Evolutionary conservation across 2,888 invertebrate species (phyloP).

Genomic region (Pegoplata infirma): DNA sequence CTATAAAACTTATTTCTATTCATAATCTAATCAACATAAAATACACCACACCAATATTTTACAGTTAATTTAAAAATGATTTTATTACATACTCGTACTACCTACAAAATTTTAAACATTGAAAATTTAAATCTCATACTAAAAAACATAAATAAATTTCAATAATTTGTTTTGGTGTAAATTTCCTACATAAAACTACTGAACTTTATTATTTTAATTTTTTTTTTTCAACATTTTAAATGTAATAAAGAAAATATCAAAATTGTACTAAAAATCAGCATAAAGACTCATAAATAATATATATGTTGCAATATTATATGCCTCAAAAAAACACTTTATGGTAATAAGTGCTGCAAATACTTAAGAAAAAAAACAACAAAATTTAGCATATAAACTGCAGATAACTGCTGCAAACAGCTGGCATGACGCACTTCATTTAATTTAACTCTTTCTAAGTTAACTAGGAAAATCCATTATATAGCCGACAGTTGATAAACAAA

Average conservation of each 20-base stretch:
- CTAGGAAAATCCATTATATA: constrained; percentile 42
- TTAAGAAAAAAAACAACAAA: no score
- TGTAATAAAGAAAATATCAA: not conserved
- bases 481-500: constrained; percentile 41
- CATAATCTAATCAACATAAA: constrained; percentile 1
- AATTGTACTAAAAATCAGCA: constrained; percentile 28
- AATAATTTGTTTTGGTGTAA: constrained; percentile 34
- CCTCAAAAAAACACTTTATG: not conserved
- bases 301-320: not conserved
- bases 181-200: constrained; percentile 42
- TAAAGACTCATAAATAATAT: constrained; percentile 28
- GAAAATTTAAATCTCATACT: constrained; percentile 30
- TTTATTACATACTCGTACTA: not conserved
- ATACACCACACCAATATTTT: not conserved
- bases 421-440: constrained; percentile 55
- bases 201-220: no score
- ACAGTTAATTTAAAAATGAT: not conserved
- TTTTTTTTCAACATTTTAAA: not conserved
- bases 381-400: not conserved
- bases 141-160: no score
- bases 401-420: constrained; percentile 20
- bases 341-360: not conserved
- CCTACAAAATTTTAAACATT: not conserved
- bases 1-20: not conserved
- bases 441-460: constrained; percentile 28